These are phyloP conservation scores for Grallaria varia DNA, from an alignment of 2,113 vertebrate species.

Conservation along the genomic window DNA sequence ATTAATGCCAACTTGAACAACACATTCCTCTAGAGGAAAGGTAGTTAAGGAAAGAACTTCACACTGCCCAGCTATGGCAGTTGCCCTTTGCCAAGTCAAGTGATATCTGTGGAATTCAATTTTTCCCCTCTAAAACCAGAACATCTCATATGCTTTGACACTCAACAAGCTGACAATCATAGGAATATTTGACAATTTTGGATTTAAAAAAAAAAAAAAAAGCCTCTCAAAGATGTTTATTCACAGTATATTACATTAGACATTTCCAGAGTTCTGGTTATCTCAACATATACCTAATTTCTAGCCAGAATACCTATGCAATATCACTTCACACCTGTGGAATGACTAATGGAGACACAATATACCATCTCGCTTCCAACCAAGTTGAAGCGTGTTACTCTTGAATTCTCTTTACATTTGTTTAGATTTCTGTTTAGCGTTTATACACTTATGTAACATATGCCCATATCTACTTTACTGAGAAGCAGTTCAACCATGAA, in stretches of 20 bases:
- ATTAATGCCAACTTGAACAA: not conserved
- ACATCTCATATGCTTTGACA: not conserved
- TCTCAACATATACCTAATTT: not conserved
- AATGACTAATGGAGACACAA: not conserved
- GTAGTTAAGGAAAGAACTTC: not conserved
- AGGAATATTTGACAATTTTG: not conserved
- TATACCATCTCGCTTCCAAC: not conserved
- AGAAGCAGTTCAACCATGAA: not conserved
- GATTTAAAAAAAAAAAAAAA: not conserved
- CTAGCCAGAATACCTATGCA: not conserved
- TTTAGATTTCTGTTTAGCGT: not conserved
- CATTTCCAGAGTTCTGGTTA: not conserved
- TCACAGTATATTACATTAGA: not conserved
- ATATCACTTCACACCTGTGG: not conserved
- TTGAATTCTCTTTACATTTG: not conserved
- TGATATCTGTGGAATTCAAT: not conserved
- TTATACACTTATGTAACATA: not conserved
- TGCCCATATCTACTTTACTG: not conserved
- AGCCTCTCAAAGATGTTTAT: not conserved
- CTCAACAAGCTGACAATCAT: not conserved
- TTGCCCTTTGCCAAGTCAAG: not conserved
- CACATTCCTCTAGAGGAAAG: not conserved
- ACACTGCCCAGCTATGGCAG: not conserved
- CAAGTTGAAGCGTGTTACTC: not conserved
- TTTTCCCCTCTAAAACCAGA: not conserved